Evolutionary conservation across 2,113 vertebrate genomes (phyloP).

Genomic region (Pedionomus torquatus): DNA sequence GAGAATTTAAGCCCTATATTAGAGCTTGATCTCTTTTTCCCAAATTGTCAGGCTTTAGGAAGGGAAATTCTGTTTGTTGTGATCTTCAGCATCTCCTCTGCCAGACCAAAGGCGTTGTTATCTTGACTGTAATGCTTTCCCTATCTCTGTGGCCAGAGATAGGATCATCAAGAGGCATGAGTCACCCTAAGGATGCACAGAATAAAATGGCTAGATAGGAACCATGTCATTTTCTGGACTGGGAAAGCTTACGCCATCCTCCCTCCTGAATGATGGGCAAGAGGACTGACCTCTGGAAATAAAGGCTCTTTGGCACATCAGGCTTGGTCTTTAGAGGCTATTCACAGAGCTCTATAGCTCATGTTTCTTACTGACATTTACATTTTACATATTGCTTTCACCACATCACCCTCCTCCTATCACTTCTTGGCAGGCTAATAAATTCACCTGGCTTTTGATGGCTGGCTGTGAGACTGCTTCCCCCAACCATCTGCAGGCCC

Average conservation of each 20-base stretch:
- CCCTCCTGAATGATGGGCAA: neutral
- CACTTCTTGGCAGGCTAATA: neutral
- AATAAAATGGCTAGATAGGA: neutral
- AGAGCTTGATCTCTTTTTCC: neutral
- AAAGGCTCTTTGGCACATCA: neutral
- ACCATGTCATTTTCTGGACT: neutral
- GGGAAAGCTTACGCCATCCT: neutral
- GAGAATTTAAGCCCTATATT: neutral
- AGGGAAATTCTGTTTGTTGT: neutral
- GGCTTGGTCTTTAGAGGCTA: neutral
- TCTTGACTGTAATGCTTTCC: neutral
- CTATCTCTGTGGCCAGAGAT: neutral
- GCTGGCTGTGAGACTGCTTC: neutral
- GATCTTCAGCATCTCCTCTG: neutral
- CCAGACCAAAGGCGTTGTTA: neutral
- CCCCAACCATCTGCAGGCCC: neutral
- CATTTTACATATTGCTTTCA: neutral
- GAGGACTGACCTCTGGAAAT: neutral
- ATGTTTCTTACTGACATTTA: conserved; percentile 11
- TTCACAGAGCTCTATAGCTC: neutral
- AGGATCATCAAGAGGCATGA: accelerated
- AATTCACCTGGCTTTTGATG: conserved; percentile 30
- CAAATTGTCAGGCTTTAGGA: neutral
- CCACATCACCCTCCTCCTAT: neutral
- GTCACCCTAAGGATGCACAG: neutral